Evolutionary conservation across 1,140 invertebrate species (phyloP), one percentile per base, ranked within the genome.

Genomic region (Phenacoccus solenopsis): DNA sequence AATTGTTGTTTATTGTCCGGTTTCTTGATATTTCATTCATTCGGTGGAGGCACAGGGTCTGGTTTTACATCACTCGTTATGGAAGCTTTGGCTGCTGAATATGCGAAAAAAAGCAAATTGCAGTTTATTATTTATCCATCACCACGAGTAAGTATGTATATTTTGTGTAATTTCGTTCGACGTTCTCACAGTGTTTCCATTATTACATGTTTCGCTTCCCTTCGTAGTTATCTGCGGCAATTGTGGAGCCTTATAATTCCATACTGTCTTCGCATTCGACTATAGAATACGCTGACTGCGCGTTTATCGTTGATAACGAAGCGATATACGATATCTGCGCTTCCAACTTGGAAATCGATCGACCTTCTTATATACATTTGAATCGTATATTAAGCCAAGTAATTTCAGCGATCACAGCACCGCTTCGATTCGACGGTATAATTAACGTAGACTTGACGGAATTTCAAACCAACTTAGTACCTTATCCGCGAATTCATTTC

Each of bases 41-140:
- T 91, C 75, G 90, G 90, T 27, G 90, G 90, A 22, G 90, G 90
- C 28, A 91, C 89, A 35, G 89, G 89, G 1, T 91, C 90, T 12
- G 90, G 90, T 0, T 91, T 93, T 75, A 86, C 88, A 1, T 88
- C 89, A 1, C 79, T 91, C 9, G 78, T 93, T 1, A 90, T 91
- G 88, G 87, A 91, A 78, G 82, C 85, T 67, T 78, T 93, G 0
- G 86, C 85, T 1, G 84, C 88, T 1, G 88, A 90, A 49, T 90
- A 86, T 77, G 85, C 86, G 35, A 89, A 89, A 77, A 89, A 89
- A 76, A 86, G 89, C 28, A 94, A 93, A 78, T 81, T 94, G 35
- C 90, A 94, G 79, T 94, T 94, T 78, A 87, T 90, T 73, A 89
- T 94, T 75, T 94, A 94, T 79, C 92, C 92, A 24, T 91, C 92